These are phyloP conservation scores for Cantharis rufa DNA, from an alignment of 2,888 invertebrate species.

Conservation along the genomic window DNA sequence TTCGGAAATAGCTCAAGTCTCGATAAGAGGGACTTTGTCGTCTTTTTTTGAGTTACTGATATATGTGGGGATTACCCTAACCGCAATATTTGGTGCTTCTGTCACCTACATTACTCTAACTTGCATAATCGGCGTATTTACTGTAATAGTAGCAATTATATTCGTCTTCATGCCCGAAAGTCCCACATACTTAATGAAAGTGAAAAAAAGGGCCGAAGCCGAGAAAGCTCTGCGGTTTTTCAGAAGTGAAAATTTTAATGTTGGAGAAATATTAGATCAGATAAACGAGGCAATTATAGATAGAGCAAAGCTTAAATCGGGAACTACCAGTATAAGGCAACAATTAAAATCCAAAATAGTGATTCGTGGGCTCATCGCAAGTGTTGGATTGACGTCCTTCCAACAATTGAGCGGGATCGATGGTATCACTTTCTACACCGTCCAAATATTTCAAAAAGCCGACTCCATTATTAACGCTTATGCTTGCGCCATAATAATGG, in stretches of 20 bases:
- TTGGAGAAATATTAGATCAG: slow-evolving; percentile 64
- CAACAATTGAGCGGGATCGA: slow-evolving; percentile 80
- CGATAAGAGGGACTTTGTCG: slow-evolving; percentile 77
- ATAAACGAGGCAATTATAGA: slow-evolving; percentile 55
- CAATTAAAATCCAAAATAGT: slow-evolving; percentile 57
- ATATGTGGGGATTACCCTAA: slow-evolving; percentile 75
- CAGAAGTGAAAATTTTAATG: slow-evolving; percentile 66
- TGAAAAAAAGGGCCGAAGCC: slow-evolving; percentile 61
- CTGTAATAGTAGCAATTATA: slow-evolving; percentile 64
- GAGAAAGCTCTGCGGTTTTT: slow-evolving; percentile 67
- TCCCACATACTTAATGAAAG: slow-evolving; percentile 68
- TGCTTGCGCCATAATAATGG: slow-evolving; percentile 74
- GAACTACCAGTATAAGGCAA: slow-evolving; percentile 9
- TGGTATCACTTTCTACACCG: slow-evolving; percentile 78
- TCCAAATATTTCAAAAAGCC: slow-evolving; percentile 70
- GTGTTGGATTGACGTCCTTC: slow-evolving; percentile 77
- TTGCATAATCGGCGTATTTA: slow-evolving; percentile 65
- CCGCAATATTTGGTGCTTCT: slow-evolving; percentile 71
- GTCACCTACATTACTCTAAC: slow-evolving; percentile 70
- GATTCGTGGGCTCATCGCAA: slow-evolving; percentile 70
- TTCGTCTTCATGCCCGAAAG: slow-evolving; percentile 76
- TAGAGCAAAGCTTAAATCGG: slow-evolving; percentile 40
- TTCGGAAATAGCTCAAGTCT: slow-evolving; percentile 79
- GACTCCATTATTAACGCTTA: slow-evolving; percentile 66
- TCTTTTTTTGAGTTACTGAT: slow-evolving; percentile 77